Evolutionary conservation across 2,113 vertebrate species (phyloP), one percentile per base, ranked within the genome.

Genomic region (Lepus americanus): DNA sequence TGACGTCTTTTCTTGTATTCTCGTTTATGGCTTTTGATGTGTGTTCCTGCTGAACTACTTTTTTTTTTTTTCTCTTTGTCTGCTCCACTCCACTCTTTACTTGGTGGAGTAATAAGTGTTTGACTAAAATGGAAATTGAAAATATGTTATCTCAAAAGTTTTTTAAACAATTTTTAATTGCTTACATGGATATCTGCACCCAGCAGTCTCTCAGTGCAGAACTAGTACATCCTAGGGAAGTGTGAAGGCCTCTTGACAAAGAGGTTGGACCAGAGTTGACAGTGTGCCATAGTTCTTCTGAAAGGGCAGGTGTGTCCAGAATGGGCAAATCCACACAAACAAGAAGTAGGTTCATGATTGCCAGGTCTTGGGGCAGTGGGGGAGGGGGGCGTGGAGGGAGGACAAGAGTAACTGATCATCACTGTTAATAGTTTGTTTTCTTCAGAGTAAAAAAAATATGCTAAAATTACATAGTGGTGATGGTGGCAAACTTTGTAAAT

Each of bases 401-500:
- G 22, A 86, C 5, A 2, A 17, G 82, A 63, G 14, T 44, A 39
- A 82, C n/a, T 76, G 23, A 73, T 74, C 80, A 31, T 19, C 27
- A 22, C 20, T 69, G 23, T 66, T 19, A 31, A 17, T 23, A 33
- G 17, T n/a, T 36, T 67, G 27, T 74, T 90, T 77, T 22, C 1
- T 77, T 22, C 1, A 23, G 53, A 17, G 36, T 87, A 17, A 93
- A 44, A 8, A 84, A 87, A 87, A 73, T 84, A 55, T 19, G 86
- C 59, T 84, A 61, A 83, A 87, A 77, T 69, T 44, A 70, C 44
- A 53, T 39, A 74, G 12, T 63, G 31, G n/a, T 90, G 27, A 83
- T 78, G n/a, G 33, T 55, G n/a, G 19, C 20, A 79, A 84, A 83
- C 49, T 83, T 96, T 67, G 39, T 55, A 36, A 91, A 83, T 67